Evolutionary conservation across 2,113 vertebrate species (phyloP), one percentile per base, ranked within the genome.

Genomic region (Zeus faber): DNA sequence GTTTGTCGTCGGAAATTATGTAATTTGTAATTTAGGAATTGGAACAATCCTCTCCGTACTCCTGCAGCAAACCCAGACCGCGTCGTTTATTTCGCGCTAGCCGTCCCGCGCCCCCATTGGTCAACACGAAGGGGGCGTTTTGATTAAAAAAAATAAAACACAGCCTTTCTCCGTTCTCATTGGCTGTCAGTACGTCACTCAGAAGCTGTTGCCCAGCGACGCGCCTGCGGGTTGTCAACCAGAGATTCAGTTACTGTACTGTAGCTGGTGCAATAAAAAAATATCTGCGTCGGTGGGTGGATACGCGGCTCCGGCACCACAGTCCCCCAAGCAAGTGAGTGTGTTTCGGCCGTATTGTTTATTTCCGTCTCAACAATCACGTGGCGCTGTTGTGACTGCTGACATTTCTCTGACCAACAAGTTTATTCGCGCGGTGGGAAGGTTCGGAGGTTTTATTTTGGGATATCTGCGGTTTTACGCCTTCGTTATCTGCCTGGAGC

Each of bases 241-340:
- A 72, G 79, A 79, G 80, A 75, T 77, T 76, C 76, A 66, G 80
- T 82, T 77, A 76, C 76, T 80, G 88, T 72, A 74, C n/a, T 79
- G 87, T 72, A 73, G 81, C 76, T 81, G 85, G 83, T 79, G 86
- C 77, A 81, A 86, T 82, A 76, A n/a, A n/a, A 81, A 72, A 83
- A 79, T 67, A 80, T 54, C 80, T 65, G 31, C 72, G 76, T 49
- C 49, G 70, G 82, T 80, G 81, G 84, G 81, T 78, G 85, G 74
- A 79, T 62, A 49, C 62, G 52, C 22, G 74, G 58, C 63, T 65
- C 61, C 62, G 13, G 35, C 51, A 71, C 60, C 65, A 73, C 66
- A 71, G 49, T 63, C 70, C 51, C 10, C 10, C 53, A 50, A 63
- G 58, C 51, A 37, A 69, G 23, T 67, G 76, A 84, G 83, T 65